A percentile compares a stretch with the other conserved stretches of the same genome.
These are phyloP conservation scores for Clanis bilineata DNA, from an alignment of 2,888 invertebrate genomes.

Conservation along the genomic window DNA sequence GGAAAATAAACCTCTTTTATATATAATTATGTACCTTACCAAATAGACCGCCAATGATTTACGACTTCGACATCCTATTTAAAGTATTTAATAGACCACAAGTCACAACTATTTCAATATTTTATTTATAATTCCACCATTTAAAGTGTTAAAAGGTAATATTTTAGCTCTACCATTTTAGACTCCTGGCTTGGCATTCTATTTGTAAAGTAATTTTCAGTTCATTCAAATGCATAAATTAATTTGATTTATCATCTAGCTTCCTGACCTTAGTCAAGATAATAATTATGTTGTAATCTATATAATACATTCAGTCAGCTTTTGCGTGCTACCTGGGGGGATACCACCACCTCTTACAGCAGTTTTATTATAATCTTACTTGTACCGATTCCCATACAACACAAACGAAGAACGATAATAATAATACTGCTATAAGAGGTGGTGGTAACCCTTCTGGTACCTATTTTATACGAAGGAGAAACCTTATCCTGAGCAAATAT, in stretches of 20 bases:
- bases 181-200: constrained; percentile 10
- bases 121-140: not conserved
- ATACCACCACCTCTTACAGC: no score
- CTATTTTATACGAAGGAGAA: not conserved
- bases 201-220: constrained; percentile 5
- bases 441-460: no score
- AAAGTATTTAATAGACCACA: not conserved
- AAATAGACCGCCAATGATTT: not conserved
- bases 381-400: no score
- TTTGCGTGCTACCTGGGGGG: not conserved
- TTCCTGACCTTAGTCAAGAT: not conserved
- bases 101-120: not conserved
- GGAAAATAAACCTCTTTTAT: not conserved
- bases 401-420: no score
- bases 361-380: no score
- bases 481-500: not conserved
- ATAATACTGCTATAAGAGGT: no score
- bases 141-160: not conserved
- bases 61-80: not conserved
- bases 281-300: no score
- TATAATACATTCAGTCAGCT: not conserved
- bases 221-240: constrained; percentile 8
- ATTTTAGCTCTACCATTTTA: not conserved
- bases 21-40: not conserved
- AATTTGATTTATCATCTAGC: constrained; percentile 4